These are phyloP conservation scores for Phyllotreta cruciferae DNA, from an alignment of 2,888 invertebrate genomes.

Conservation along the genomic window DNA sequence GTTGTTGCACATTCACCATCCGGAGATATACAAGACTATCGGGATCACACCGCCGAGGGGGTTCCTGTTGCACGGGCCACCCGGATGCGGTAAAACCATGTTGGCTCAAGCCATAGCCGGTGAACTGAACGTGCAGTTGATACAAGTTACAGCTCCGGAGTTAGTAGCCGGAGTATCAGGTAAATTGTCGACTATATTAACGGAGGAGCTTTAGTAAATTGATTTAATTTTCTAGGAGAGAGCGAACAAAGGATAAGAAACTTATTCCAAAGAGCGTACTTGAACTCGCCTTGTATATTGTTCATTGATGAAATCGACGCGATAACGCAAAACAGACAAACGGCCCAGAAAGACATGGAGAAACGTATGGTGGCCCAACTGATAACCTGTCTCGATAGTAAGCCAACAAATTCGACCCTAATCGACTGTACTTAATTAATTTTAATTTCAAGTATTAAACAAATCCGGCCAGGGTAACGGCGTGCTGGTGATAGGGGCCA, in stretches of 20 bases:
- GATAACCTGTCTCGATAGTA: conserved; percentile 86
- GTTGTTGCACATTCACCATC: conserved; percentile 86
- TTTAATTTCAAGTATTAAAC: conserved; percentile 59
- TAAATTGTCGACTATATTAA: conserved; percentile 1
- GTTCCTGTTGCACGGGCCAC: conserved; percentile 92
- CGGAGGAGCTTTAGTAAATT: too few species aligned
- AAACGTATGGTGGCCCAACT: conserved; percentile 93
- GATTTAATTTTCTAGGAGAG: conserved; percentile 70
- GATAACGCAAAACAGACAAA: conserved; percentile 89
- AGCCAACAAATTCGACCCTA: conserved; percentile 38
- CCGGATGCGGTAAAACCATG: conserved; percentile 91
- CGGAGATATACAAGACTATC: conserved; percentile 84
- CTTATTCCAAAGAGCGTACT: conserved; percentile 84
- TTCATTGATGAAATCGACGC: conserved; percentile 98
- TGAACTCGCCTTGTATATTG: conserved; percentile 80
- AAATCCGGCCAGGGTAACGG: conserved; percentile 65
- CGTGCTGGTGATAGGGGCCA: conserved; percentile 92
- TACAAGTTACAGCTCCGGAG: conserved; percentile 91
- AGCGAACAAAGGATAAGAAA: conserved; percentile 93
- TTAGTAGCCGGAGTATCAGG: conserved; percentile 88
- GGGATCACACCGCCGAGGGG: conserved; percentile 90
- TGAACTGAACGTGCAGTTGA: conserved; percentile 81
- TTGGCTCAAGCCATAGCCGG: conserved; percentile 85
- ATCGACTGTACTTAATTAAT: conserved; percentile 3
- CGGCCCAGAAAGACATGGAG: conserved; percentile 95